Conservation (phyloP, 1,140 invertebrate genomes). For the Brachionus sp. region DNA sequence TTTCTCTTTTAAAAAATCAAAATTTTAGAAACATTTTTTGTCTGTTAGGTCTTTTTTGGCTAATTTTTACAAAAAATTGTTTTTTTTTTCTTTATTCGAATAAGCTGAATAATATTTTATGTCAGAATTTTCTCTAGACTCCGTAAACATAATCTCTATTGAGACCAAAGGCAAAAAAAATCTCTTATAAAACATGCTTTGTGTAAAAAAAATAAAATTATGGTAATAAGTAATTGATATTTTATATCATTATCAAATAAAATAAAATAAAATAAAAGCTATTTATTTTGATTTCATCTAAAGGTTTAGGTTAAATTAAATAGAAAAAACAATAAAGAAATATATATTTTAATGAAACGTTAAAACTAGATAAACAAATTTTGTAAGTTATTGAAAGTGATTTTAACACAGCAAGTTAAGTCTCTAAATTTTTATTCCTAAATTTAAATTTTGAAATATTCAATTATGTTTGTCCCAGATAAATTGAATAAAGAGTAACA, state of each 20-base stretch:
- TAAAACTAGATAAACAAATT: neutral
- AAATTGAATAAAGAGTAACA: no score
- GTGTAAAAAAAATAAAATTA: neutral
- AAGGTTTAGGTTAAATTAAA: neutral
- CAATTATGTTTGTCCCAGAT: neutral
- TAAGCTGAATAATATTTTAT: neutral
- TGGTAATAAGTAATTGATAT: constrained; percentile 5
- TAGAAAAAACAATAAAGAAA: neutral
- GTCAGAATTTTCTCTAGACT: neutral
- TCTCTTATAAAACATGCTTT: neutral
- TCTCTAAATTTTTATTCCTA: neutral
- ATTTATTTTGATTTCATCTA: neutral
- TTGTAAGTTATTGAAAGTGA: neutral
- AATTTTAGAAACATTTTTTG: no score
- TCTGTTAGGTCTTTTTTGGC: no score
- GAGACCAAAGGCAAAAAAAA: neutral
- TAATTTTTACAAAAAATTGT: no score
- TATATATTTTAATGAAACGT: neutral
- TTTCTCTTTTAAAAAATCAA: no score
- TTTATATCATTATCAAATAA: constrained; percentile 1
- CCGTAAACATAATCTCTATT: neutral
- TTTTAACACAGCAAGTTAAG: neutral
- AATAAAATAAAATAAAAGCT: neutral
- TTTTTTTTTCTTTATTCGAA: no score
- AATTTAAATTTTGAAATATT: neutral